Base-by-base conservation (phyloP, 2,797 vertebrate genomes). In the Bufotes viridis region DNA sequence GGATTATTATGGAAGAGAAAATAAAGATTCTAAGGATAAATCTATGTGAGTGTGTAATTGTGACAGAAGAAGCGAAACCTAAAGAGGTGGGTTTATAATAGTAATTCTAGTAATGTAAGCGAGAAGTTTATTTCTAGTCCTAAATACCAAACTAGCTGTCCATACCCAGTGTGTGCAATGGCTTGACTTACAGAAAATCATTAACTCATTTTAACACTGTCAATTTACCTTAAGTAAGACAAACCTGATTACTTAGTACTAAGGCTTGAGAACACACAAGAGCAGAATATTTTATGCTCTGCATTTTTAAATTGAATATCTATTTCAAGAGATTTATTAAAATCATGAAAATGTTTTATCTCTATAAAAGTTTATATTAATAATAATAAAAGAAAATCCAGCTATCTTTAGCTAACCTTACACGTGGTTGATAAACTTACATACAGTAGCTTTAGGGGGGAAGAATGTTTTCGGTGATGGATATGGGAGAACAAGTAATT, bases 201-300 rank as follows among this genome's bases (percentile, higher is more conserved):
- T 85, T 85, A 78, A 67, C 58, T 78, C 20, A 85, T 85, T 78
- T 67, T 65, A 65, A 78, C 55, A 55, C 74, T 65, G 84, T 78
- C 84, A 67, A 29, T 85, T 78, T 49, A 78, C 58, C 42, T 85
- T 85, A 85, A 85, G 58, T 60, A 85, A 85, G 74, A 85, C 42
- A 78, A 85, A 78, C 65, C 60, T 78, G 92, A 95, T 92, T 60
- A 69, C 90, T 85, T 55, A 82, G 90, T 91, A 91, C 42, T 69
- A 60, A 74, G 15, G 26, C 78, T 51, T 51, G 49, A 70, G 76
- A 49, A 81, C 72, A 81, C 60, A 93, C 91, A 67, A 65, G 20
- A 55, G 20, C 26, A 65, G 74, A 65, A 65, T 85, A 85, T 78
- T 76, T 85, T 65, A 26, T 65, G 42, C 3, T 78, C 42, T 67